Conservation (phyloP, 2,113 vertebrate species). For the Suricata suricatta region DNA sequence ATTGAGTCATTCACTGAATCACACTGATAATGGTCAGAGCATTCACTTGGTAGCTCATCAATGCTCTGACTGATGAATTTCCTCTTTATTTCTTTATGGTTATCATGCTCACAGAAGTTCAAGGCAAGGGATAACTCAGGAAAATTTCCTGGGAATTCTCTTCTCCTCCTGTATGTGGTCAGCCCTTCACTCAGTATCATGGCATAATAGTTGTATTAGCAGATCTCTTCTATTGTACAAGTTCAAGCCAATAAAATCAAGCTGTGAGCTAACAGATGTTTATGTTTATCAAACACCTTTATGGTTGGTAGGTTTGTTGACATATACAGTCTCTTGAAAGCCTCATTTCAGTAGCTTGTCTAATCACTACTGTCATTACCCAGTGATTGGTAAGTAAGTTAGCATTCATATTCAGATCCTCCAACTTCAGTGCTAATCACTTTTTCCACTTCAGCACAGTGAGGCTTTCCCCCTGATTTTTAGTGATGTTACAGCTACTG, state of each 20-base stretch:
- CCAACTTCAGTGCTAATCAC: not conserved
- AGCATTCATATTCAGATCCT: not conserved
- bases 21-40: not conserved
- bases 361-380: not conserved
- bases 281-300: not conserved
- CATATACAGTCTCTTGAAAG: not conserved
- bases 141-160: not conserved
- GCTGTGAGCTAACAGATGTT: not conserved
- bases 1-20: constrained; percentile 40
- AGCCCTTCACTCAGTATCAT: not conserved
- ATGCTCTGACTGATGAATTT: not conserved
- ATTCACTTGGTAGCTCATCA: not conserved
- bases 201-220: not conserved
- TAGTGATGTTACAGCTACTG: not conserved
- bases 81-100: constrained; percentile 18
- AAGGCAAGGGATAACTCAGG: not conserved
- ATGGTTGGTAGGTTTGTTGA: not conserved
- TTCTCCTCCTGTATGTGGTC: not conserved
- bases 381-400: not conserved
- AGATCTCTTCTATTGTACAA: not conserved
- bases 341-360: not conserved
- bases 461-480: not conserved
- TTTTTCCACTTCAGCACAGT: not conserved
- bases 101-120: not conserved
- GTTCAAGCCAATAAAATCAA: not conserved